Evolutionary conservation across 2,113 vertebrate species (phyloP).

Genomic region (Protobothrops flavoviridis): DNA sequence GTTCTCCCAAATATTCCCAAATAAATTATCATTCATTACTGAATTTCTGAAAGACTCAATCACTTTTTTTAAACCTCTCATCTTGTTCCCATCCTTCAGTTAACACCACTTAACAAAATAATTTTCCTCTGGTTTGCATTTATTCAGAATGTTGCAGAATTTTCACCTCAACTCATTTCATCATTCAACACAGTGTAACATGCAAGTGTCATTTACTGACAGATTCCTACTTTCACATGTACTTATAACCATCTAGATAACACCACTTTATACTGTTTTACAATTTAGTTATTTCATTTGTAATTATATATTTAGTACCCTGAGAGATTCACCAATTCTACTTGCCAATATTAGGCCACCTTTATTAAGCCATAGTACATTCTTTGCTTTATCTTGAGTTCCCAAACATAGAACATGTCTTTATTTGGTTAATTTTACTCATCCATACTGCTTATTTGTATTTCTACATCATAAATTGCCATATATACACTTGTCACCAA

Average conservation of each 20-base stretch:
- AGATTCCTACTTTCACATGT: neutral
- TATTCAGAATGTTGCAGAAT: neutral
- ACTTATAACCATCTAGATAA: neutral
- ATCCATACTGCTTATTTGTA: neutral
- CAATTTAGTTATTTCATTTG: neutral
- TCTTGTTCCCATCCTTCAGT: neutral
- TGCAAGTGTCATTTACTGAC: neutral
- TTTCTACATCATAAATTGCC: neutral
- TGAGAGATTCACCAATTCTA: neutral
- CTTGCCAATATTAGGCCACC: neutral
- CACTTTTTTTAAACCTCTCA: neutral
- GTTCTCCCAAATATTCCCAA: neutral
- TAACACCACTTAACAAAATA: neutral
- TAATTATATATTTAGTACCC: neutral
- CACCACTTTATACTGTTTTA: neutral
- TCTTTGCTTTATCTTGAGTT: neutral
- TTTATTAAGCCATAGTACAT: neutral
- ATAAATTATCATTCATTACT: neutral
- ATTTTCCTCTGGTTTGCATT: neutral
- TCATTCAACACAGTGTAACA: neutral
- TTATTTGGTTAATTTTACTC: neutral
- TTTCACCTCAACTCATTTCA: neutral
- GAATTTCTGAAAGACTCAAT: neutral
- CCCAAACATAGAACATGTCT: neutral
- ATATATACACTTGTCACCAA: neutral